Base-by-base conservation (phyloP, 1,140 invertebrate species). In the Elymnias hypermnestra region DNA sequence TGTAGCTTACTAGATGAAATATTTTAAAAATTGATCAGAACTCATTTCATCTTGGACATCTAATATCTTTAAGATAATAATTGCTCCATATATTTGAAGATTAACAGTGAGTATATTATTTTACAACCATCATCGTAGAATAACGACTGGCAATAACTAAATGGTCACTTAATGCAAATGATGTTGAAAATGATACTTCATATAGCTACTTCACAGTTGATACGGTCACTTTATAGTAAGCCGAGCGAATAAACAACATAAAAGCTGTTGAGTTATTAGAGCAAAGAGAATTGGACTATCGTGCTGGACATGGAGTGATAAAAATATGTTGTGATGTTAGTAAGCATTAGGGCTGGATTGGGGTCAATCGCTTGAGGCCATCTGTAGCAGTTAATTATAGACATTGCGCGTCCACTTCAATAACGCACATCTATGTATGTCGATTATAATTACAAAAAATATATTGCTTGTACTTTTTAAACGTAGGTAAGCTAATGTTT, bases 331-430 rank as follows among this genome's bases (percentile, higher is more conserved):
- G 51, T 52, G 59, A 65, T 67, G 67, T 60, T 66, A 52, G 64
- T 74, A 60, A 58, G 73, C 64, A 72, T 71, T 72, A 83, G 74
- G 72, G 76, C 64, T 26, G 74, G 73, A 83, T 82, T 78, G 70
- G 65, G 79, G 81, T 84, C 81, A 82, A 79, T 72, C 81, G 72
- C 68, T 81, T 75, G 76, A 78, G 73, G 73, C 81, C 75, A 81
- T 84, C 75, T 82, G 81, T 73, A 61, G 64, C 55, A 52, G 61
- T 67, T 84, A 84, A 84, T 81, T 82, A 84, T 84, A 83, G 74
- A 70, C 63, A 57, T 61, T 58, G 53, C 56, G 62, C 70, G 59
- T 62, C 57, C 64, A 64, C n/a, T n/a, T n/a, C n/a, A n/a, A 72
- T 70, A 73, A 62, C 53, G 63, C 63, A 75, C 65, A 53, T 66